Percentiles rank a stretch among this genome's conserved stretches.
Conservation (phyloP, 2,113 vertebrate species). For the Marmota flaviventris region DNA sequence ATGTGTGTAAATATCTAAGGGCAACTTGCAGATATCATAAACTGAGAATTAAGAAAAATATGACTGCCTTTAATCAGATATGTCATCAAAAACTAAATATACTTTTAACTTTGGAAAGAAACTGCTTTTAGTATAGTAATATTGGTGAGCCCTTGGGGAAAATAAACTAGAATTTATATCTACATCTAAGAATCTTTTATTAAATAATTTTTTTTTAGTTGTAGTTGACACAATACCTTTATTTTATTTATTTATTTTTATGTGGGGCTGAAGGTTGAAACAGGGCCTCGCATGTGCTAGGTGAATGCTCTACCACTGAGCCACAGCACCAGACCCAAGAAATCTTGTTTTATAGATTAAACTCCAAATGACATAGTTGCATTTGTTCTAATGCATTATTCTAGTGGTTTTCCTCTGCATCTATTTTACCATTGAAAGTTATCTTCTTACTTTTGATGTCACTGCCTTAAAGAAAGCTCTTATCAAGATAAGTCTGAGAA, state of each 20-base stretch:
- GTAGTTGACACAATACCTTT: too few species aligned
- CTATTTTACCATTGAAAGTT: constrained; percentile 18
- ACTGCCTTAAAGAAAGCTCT: constrained; percentile 26
- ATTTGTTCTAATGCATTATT: neutral
- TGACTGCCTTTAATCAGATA: constrained; percentile 23
- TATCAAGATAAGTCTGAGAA: constrained; percentile 23
- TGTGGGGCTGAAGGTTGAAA: too few species aligned
- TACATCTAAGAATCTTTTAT: neutral
- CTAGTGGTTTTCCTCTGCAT: constrained; percentile 14
- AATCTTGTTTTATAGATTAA: constrained; percentile 6
- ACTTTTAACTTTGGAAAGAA: constrained; percentile 24
- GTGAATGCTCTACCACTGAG: too few species aligned
- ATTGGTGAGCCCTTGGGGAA: constrained; percentile 4
- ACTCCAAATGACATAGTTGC: neutral
- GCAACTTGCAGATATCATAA: neutral
- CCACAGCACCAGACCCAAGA: too few species aligned
- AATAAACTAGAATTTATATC: neutral
- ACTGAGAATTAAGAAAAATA: constrained; percentile 14
- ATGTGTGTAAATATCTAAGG: neutral
- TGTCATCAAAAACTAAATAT: constrained; percentile 45
- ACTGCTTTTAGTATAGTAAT: constrained; percentile 35
- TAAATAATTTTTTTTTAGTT: too few species aligned
- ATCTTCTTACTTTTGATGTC: neutral
- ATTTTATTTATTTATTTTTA: too few species aligned
- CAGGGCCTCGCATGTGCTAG: too few species aligned